Evolutionary conservation across 1,140 invertebrate genomes (phyloP).

Genomic region (Penaeus japonicus): DNA sequence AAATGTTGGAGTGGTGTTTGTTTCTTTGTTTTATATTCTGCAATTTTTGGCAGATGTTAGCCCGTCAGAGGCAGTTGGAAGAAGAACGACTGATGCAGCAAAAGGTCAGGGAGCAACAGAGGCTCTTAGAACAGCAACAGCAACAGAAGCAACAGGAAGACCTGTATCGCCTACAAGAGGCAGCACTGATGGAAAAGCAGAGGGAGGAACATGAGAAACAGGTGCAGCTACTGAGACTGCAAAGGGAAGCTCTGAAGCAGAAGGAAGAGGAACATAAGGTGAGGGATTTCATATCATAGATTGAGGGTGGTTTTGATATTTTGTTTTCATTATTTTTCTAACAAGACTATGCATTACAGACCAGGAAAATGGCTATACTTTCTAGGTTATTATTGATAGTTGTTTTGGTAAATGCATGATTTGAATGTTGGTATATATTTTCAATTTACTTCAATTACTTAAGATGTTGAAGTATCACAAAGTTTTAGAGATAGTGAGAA

Average conservation of each 20-base stretch:
- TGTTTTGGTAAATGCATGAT: no score
- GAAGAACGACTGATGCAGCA: slow-evolving; percentile 49
- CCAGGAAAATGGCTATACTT: no score
- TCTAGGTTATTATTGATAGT: no score
- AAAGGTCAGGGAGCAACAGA: slow-evolving; percentile 49
- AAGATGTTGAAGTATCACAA: no score
- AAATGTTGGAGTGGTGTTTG: not conserved
- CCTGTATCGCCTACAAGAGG: slow-evolving; percentile 36
- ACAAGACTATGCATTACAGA: not conserved
- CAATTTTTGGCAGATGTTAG: slow-evolving; percentile 29
- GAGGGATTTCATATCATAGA: not conserved
- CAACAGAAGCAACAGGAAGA: slow-evolving; percentile 48
- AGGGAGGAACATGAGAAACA: slow-evolving; percentile 51
- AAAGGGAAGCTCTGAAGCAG: slow-evolving; percentile 33
- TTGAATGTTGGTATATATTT: no score
- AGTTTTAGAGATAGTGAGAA: no score
- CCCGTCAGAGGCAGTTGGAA: slow-evolving; percentile 31
- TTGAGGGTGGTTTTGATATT: not conserved
- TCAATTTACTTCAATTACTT: no score
- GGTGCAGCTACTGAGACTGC: slow-evolving; percentile 32
- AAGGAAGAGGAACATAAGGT: slow-evolving; percentile 20
- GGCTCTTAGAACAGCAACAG: slow-evolving; percentile 47
- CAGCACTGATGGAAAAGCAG: slow-evolving; percentile 49
- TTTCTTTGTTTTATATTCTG: not conserved
- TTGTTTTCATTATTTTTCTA: not conserved